Base-by-base conservation (phyloP, 2,888 invertebrate species). In the Schizaphis graminum region DNA sequence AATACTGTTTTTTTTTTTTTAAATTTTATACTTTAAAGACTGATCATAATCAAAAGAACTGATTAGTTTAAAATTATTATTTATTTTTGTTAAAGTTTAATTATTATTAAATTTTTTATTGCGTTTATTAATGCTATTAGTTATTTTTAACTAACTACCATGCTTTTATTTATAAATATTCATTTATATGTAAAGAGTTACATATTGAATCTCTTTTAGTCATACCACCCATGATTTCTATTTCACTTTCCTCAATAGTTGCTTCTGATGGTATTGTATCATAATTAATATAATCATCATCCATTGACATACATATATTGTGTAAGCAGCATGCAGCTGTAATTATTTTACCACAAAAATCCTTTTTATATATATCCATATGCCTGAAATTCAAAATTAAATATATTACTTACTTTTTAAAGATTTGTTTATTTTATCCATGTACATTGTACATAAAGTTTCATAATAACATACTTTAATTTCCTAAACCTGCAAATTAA, bases 401-500 rank as follows among this genome's bases (percentile, higher is more conserved):
- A 56, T 56, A 3, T 56, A 56, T 56, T 56, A 56, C 56, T 56
- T 56, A 16, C 13, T 56, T 56, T 56, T 56, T 56, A 56, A 28
- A 28, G 26, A 67, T 67, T 67, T 67, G 10, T 67, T n/a, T n/a
- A 67, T n/a, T 67, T 28, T 67, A 67, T 67, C 67, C 67, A 67
- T 67, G 11, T 67, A n/a, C 67, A 56, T 56, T 56, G 21, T 13
- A 56, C 56, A 56, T 56, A 16, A 56, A 56, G 56, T 56, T 56
- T 56, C 56, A 21, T 56, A 10, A 28, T 47, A 28, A 67, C n/a
- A 16, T 85, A 85, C 85, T 85, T 85, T 44, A 87, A 49, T 49
- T 87, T 47, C n/a, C 87, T 87, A 87, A 87, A 87, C n/a, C 49
- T 87, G 26, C n/a, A 28, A 47, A 49, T 87, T 47, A 87, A n/a